Evolutionary conservation across 2,113 vertebrate genomes (phyloP).

Genomic region (Lepisosteus oculatus): DNA sequence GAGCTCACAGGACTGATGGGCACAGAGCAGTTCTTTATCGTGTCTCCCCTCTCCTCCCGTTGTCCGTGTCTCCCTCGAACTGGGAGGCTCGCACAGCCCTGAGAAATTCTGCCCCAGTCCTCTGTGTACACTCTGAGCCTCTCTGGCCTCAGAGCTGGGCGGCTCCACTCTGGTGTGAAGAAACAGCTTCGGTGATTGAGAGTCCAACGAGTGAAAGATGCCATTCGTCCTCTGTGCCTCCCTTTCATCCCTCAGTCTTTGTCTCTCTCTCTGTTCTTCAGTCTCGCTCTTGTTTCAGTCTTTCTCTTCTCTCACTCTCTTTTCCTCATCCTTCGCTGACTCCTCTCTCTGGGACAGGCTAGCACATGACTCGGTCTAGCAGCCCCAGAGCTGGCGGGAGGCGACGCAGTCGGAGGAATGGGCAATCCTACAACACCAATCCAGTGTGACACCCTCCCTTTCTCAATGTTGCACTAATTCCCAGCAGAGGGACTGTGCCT

Average conservation of each 20-base stretch:
- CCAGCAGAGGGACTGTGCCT: no score
- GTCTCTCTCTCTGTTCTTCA: constrained; percentile 4
- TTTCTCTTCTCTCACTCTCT: neutral
- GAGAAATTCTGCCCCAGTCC: constrained; percentile 38
- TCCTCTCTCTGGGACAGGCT: neutral
- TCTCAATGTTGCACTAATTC: neutral
- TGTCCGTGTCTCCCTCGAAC: neutral
- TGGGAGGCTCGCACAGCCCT: constrained; percentile 22
- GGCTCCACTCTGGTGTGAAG: constrained; percentile 42
- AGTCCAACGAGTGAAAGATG: constrained; percentile 17
- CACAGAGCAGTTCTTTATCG: neutral
- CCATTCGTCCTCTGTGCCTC: constrained; percentile 37
- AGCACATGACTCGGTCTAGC: no score
- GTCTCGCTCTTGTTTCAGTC: constrained; percentile 3
- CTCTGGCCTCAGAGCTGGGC: constrained; percentile 24
- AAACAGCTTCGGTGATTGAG: constrained; percentile 32
- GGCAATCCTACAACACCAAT: neutral
- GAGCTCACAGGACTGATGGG: neutral
- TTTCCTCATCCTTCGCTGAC: neutral
- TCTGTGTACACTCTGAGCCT: constrained; percentile 31
- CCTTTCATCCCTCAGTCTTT: neutral
- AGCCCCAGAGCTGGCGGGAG: neutral
- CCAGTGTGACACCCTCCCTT: neutral
- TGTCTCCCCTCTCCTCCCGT: neutral
- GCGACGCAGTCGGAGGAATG: no score